Conservation (phyloP, 1,140 invertebrate species). For the Microvelia longipes region DNA sequence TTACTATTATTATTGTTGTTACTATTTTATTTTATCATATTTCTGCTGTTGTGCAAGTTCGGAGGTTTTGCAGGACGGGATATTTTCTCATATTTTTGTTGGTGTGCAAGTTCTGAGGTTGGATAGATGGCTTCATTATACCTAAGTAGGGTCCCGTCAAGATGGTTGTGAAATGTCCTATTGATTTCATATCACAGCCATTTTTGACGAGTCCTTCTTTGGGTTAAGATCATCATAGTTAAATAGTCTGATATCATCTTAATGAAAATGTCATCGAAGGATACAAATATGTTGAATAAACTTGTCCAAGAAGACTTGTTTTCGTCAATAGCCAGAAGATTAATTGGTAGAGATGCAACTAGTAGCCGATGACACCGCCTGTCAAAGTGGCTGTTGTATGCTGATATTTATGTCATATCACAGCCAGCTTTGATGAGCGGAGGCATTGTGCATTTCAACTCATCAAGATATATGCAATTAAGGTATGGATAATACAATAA, state of each 20-base stretch:
- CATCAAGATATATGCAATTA: too few species aligned
- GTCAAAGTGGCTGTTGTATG: constrained; percentile 50
- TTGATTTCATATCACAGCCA: constrained; percentile 70
- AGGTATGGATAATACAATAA: too few species aligned
- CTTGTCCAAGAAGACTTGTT: not conserved
- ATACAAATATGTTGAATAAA: not conserved
- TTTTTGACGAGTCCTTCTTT: constrained; percentile 63
- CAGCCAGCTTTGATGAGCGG: constrained; percentile 72
- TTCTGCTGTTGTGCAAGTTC: too few species aligned
- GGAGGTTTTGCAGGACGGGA: too few species aligned
- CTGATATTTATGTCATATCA: constrained; percentile 38
- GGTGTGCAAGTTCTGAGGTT: too few species aligned
- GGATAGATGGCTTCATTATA: too few species aligned
- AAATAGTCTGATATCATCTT: not conserved
- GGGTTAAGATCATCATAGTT: not conserved
- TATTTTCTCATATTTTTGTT: too few species aligned
- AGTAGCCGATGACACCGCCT: constrained; percentile 25
- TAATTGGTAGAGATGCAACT: not conserved
- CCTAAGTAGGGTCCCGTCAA: constrained; percentile 37
- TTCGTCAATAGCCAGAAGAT: not conserved
- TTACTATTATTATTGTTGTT: too few species aligned
- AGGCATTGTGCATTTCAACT: not conserved
- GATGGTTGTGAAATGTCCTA: constrained; percentile 63
- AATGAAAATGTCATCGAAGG: too few species aligned
- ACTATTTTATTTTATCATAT: too few species aligned